Percentiles rank a stretch among this genome's conserved stretches.
Evolutionary conservation across 2,888 invertebrate species (phyloP).

Genomic region (Danaus chrysippus): DNA sequence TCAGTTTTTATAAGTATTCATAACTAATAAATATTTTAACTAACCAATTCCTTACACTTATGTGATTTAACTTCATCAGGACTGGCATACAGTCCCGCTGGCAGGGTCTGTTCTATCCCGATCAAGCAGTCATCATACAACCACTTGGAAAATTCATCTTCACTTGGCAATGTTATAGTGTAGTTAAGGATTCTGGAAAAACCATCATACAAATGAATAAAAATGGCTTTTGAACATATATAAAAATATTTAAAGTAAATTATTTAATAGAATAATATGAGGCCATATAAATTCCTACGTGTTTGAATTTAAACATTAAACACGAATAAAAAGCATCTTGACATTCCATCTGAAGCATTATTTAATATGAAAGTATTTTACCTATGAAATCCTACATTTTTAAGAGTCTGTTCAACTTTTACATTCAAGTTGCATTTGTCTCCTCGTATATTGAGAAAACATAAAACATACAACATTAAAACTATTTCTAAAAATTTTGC

Average conservation of each 20-base stretch:
- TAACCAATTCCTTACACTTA: conserved; percentile 42
- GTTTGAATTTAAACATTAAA: no score
- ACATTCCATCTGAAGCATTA: no score
- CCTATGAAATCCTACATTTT: conserved; percentile 66
- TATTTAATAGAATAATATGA: no score
- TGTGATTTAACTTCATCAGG: conserved; percentile 60
- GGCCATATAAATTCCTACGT: no score
- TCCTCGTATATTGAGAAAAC: conserved; percentile 30
- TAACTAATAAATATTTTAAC: conserved; percentile 6
- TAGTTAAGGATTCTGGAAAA: conserved; percentile 58
- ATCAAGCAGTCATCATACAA: conserved; percentile 49
- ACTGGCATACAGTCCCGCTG: conserved; percentile 56
- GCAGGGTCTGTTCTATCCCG: conserved; percentile 55
- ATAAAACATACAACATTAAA: conserved; percentile 11
- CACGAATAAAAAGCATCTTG: no score
- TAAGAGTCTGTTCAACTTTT: conserved; percentile 50
- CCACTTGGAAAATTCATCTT: conserved; percentile 34
- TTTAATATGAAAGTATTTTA: conserved; percentile 31
- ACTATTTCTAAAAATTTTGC: conserved; percentile 2
- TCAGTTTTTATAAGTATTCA: no score
- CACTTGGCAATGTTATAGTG: conserved; percentile 43
- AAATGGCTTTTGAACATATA: no score
- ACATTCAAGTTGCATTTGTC: conserved; percentile 51
- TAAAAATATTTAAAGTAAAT: no score
- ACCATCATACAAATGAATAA: no score